Evolutionary conservation across 1,140 invertebrate species (phyloP).

Genomic region (Eriocheir sinensis): DNA sequence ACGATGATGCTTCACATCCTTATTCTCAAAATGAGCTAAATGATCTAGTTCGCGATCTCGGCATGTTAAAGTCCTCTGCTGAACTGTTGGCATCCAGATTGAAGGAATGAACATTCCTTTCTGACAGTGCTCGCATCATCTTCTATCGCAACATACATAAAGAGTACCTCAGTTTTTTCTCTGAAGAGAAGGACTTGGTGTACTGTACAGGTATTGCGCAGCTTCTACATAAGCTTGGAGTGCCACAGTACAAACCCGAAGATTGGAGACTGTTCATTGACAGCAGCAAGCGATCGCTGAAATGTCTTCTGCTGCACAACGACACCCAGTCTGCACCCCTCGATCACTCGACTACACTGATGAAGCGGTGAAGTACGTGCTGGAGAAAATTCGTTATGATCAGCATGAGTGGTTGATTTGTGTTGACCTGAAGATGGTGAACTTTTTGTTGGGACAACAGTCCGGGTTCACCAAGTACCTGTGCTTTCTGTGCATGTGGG

Average conservation of each 20-base stretch:
- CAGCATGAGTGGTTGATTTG: constrained; percentile 70
- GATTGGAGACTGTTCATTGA: constrained; percentile 8
- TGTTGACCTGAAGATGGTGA: constrained; percentile 63
- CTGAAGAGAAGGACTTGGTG: too few relatives aligned
- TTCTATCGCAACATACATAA: constrained; percentile 73
- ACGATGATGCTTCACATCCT: too few relatives aligned
- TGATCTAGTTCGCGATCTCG: too few relatives aligned
- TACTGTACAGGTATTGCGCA: too few relatives aligned
- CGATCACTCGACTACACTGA: constrained; percentile 57
- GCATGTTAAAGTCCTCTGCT: too few relatives aligned
- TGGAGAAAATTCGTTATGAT: constrained; percentile 71
- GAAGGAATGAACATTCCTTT: too few relatives aligned
- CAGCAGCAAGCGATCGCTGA: neutral
- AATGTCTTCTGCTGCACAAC: neutral
- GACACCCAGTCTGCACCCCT: constrained; percentile 6
- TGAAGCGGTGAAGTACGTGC: constrained; percentile 34
- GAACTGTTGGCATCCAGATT: too few relatives aligned
- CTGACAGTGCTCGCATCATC: constrained; percentile 62
- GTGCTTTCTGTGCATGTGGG: constrained; percentile 76
- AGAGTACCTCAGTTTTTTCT: constrained; percentile 57
- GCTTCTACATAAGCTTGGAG: constrained; percentile 62
- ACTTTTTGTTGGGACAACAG: constrained; percentile 81
- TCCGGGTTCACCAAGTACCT: constrained; percentile 82
- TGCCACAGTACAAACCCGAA: constrained; percentile 65
- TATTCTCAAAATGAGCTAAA: too few relatives aligned